Evolutionary conservation across 2,113 vertebrate species (phyloP).

Genomic region (Stegostoma tigrinum): DNA sequence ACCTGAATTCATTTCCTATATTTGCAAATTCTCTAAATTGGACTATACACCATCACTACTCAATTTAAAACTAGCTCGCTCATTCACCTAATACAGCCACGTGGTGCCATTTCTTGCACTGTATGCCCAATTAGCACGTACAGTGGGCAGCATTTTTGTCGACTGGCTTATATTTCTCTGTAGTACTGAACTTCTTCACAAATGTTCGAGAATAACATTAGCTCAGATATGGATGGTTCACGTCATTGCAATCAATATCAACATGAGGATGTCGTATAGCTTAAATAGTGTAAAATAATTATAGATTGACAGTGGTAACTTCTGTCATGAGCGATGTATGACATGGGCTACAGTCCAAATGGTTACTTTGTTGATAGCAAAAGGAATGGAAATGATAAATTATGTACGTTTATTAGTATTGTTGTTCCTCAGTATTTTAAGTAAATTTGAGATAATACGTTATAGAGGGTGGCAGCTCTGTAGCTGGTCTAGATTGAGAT

Average conservation of each 20-base stretch:
- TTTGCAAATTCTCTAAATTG: not conserved
- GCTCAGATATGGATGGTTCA: not conserved
- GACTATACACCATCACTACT: not conserved
- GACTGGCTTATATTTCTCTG: not conserved
- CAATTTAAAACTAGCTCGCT: not conserved
- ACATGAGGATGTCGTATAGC: not conserved
- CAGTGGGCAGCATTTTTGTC: not conserved
- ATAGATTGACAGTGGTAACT: not conserved
- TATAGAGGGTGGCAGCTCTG: not conserved
- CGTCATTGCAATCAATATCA: not conserved
- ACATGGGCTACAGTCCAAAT: not conserved
- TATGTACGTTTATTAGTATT: not conserved
- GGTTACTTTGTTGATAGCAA: not conserved
- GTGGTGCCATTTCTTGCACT: not conserved
- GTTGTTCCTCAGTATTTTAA: not conserved
- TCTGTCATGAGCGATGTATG: not conserved
- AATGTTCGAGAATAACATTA: not conserved
- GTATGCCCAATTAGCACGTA: not conserved
- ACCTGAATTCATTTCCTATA: not conserved
- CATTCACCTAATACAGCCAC: not conserved
- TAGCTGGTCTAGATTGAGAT: not conserved
- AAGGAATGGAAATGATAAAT: not conserved
- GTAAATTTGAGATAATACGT: not conserved
- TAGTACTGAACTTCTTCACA: not conserved
- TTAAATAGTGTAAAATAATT: not conserved